Base-by-base conservation (phyloP, 2,888 invertebrate genomes). In the Ormyrus nitidulus region DNA sequence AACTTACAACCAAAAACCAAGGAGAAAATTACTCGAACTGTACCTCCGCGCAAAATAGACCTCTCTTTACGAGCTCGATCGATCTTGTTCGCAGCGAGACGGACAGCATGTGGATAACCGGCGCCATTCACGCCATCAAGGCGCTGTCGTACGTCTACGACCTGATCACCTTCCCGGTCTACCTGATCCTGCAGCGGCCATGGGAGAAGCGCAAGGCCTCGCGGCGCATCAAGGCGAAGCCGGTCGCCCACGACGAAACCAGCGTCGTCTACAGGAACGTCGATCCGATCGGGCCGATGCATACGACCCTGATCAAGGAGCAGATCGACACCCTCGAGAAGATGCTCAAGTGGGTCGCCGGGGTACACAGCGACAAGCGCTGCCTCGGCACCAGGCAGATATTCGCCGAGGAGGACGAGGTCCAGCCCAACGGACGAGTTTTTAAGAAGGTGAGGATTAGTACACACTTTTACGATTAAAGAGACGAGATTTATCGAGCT, bases 311-410 rank as follows among this genome's bases (percentile, higher is more conserved):
- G 91, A 92, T 95, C 84, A 93, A 95, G 84, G 94, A 95, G 85
- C 94, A 95, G 76, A 94, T 97, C 84, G 94, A 95, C 86, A 95
- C 96, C 51, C 93, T 97, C 93, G 96, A 96, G 87, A 94, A 95
- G 89, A 94, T 98, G 92, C 93, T 98, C 87, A 93, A 94, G 46
- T 95, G 95, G 87, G 95, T 97, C 53, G 94, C 95, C 64, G 93
- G 93, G 85, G 93, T 94, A 84, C 96, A 96, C 92, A 93, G 93
- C 8, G 92, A 93, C 66, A 95, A 95, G 85, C 93, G 93, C 77
- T 97, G 97, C 86, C 93, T 98, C 83, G 99, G 99, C 68, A 98
- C 98, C 0, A 93, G 99, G 75, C 94, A 97, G 86, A 95, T 98
- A 85, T 92, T 98, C 62, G 95, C 96, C 79, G 99, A 98, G 90